Evolutionary conservation across 2,888 invertebrate species (phyloP), one percentile per base, ranked within the genome.

Genomic region (Pandemis corylana): DNA sequence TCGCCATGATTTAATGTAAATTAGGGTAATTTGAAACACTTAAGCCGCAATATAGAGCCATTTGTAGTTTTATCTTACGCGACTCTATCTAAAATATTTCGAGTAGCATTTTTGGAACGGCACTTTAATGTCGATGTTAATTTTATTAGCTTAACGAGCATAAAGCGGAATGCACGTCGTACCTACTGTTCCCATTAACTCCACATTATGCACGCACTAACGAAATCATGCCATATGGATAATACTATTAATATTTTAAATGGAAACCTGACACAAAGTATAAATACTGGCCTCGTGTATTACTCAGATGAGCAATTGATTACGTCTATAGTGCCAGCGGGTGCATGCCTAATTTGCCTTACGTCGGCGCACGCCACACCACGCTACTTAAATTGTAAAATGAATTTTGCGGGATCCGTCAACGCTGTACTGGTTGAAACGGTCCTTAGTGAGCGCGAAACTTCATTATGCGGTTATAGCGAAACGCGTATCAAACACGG

Each of bases 401-500:
- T 87, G 84, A 86, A 85, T 89, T 89, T 88, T 78, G 84, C 83
- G 80, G 83, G 81, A 80, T 79, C 78, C 81, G 83, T 83, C 82
- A 82, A 85, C 85, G 85, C 80, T 81, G 84, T 88, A 87, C 66
- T 84, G 80, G 85, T 85, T 89, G 88, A 92, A 93, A 91, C 89
- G 87, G 87, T 82, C 84, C 87, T 86, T 91, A 82, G 84, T 84
- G 85, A 83, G 78, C 84, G 86, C 85, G 85, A 89, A 91, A 92
- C 89, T 89, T 89, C 87, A 91, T 93, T 92, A 92, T 87, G 90
- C 83, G 91, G 92, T 90, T 88, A 86, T 84, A 84, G 81, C 82
- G 81, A 87, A 89, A 89, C 86, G 87, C 86, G 89, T 85, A 85
- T 87, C 84, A 83, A 88, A 87, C 87, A 87, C 84, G 87, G 79